Evolutionary conservation across 2,797 vertebrate genomes (phyloP), one percentile per base, ranked within the genome.

Genomic region (Novumbra hubbsi): DNA sequence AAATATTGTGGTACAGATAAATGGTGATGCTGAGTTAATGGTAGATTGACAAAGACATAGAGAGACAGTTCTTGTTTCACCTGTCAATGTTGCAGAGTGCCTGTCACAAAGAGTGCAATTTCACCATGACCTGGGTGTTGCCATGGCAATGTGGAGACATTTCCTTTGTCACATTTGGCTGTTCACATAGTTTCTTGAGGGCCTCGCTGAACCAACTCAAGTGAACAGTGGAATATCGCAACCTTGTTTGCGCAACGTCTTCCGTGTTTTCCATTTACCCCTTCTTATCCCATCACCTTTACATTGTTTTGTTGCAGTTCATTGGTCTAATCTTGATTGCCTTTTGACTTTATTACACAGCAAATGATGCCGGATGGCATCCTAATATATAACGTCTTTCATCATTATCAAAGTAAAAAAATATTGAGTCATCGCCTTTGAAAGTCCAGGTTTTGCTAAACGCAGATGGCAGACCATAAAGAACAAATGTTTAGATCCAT

Each of bases 91-190:
- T 34, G 34, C 85, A 70, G 84, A 83, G 74, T 50, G 28, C 73
- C 84, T 87, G 86, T 89, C 86, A 86, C 77, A 82, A 76, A 73
- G 76, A 84, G 85, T 83, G 76, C 81, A 80, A 81, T 84, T 85
- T 86, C 81, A 76, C 74, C 81, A 80, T 78, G 86, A 84, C 78
- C 73, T 74, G 69, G 30, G 84, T 64, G 87, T 90, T 87, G 78
- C 89, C 87, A 90, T 89, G 87, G 87, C 88, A 85, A 89, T 87
- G 1, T 5, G 62, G 32, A 73, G 69, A 62, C 75, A 70, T 30
- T 21, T 12, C 32, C 7, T 0, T 71, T 50, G 76, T 77, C 70
- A 69, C 72, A 80, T 84, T 83, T 76, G 2, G 28, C 24, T 5
- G 15, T 64, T 28, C 14, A 21, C 4, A 28, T 62, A 28, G 14